phyloP scores from a whole-genome alignment of 2,888 invertebrate species.

The Oxycera nigricornis region DNA sequence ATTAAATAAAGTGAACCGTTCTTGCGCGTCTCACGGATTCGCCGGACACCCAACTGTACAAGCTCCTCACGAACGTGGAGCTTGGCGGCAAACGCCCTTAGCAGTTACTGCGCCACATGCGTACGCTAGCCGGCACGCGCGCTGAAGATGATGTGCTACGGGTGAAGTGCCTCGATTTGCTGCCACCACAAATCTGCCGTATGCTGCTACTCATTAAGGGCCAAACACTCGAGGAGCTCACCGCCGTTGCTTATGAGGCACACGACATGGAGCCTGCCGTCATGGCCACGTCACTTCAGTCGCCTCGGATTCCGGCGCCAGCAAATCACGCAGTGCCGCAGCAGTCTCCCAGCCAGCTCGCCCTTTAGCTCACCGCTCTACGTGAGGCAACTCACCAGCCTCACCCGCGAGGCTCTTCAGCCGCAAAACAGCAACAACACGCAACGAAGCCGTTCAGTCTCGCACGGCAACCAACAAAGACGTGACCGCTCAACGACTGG shows the following conservation, averaged over 20 bases:
- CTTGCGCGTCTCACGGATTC: not conserved
- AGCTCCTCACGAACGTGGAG: not conserved
- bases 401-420: not conserved
- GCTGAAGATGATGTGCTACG: not conserved
- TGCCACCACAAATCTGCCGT: not conserved
- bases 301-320: no score
- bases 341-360: no score
- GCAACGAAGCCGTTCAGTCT: no score
- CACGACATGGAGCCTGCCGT: not conserved
- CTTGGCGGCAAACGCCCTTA: not conserved
- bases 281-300: not conserved
- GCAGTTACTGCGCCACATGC: slow-evolving; percentile 1
- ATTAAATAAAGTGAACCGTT: no score
- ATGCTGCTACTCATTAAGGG: not conserved
- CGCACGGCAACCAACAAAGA: no score
- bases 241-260: not conserved
- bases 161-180: not conserved
- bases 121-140: not conserved
- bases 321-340: not conserved
- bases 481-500: no score
- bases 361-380: not conserved
- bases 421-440: not conserved
- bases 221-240: not conserved
- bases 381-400: not conserved
- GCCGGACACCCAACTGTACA: not conserved